Evolutionary conservation across 2,888 invertebrate species (phyloP).

Genomic region (Ditula angustiorana): DNA sequence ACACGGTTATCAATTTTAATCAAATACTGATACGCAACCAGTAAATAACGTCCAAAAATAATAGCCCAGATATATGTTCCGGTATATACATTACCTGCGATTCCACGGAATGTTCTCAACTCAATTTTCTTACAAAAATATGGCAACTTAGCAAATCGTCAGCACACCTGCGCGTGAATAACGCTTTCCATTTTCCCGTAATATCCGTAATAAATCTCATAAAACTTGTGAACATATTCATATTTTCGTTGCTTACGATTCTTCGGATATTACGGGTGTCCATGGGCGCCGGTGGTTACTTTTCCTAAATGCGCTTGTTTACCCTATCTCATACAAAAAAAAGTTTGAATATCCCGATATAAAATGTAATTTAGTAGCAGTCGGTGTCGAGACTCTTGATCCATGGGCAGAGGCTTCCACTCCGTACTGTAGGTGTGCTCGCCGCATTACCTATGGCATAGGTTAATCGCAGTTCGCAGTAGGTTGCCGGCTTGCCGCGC

Average conservation of each 20-base stretch:
- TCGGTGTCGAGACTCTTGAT: too few relatives aligned
- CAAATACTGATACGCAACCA: background rate
- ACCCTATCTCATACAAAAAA: too few relatives aligned
- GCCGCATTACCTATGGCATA: too few relatives aligned
- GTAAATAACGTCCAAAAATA: background rate
- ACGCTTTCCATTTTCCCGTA: conserved; percentile 76
- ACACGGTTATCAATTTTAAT: too few relatives aligned
- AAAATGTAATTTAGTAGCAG: too few relatives aligned
- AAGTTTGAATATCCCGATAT: too few relatives aligned
- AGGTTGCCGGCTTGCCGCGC: too few relatives aligned
- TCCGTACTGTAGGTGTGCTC: too few relatives aligned
- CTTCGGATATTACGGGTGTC: background rate
- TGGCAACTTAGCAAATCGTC: conserved; percentile 82
- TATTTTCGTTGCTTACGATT: conserved; percentile 55
- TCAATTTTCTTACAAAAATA: conserved; percentile 79
- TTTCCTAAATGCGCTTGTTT: too few relatives aligned
- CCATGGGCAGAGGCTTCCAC: too few relatives aligned
- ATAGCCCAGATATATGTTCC: background rate
- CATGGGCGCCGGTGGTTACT: background rate
- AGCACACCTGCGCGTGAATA: conserved; percentile 82
- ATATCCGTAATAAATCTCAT: conserved; percentile 79
- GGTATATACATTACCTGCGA: conserved; percentile 44
- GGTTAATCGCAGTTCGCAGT: too few relatives aligned
- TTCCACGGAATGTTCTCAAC: conserved; percentile 58
- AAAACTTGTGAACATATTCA: conserved; percentile 74